These are phyloP conservation scores for Alviniconcha marisindica DNA, from an alignment of 1,140 invertebrate species.

Conservation along the genomic window DNA sequence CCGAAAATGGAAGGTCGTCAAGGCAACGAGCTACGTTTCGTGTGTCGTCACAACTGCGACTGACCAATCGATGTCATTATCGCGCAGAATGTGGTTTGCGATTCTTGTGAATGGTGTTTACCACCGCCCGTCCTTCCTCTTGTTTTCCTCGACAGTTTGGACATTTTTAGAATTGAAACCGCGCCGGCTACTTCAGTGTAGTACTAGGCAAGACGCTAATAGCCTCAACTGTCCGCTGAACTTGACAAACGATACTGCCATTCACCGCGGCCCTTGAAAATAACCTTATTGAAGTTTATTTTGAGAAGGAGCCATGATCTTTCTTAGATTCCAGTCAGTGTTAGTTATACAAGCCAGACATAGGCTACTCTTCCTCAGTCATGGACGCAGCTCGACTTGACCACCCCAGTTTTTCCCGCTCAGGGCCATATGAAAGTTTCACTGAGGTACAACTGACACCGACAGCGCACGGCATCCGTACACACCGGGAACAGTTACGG, in stretches of 20 bases:
- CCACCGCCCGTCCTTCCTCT: background rate
- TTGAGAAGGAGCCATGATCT: too few relatives aligned
- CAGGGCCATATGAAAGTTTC: too few relatives aligned
- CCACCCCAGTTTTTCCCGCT: too few relatives aligned
- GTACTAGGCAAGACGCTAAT: background rate
- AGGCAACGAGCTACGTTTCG: conserved; percentile 15
- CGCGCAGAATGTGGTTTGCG: background rate
- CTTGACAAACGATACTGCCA: background rate
- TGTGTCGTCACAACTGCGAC: conserved; percentile 16
- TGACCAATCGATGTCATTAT: conserved; percentile 32
- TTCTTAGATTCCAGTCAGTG: too few relatives aligned
- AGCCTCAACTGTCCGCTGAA: background rate
- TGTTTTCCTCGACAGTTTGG: background rate
- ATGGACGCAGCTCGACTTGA: too few relatives aligned
- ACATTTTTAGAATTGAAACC: background rate
- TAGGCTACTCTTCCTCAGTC: too few relatives aligned
- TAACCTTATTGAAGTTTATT: too few relatives aligned
- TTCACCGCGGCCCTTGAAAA: background rate
- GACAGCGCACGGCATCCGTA: too few relatives aligned
- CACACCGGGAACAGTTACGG: too few relatives aligned
- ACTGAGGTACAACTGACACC: too few relatives aligned
- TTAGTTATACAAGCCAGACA: too few relatives aligned
- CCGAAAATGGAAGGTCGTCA: conserved; percentile 27
- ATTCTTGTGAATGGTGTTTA: conserved; percentile 11
- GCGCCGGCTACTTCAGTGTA: background rate